Percentiles rank a stretch among this genome's conserved stretches.
Evolutionary conservation across 2,888 invertebrate species (phyloP).

Genomic region (Phytoseiulus persimilis): DNA sequence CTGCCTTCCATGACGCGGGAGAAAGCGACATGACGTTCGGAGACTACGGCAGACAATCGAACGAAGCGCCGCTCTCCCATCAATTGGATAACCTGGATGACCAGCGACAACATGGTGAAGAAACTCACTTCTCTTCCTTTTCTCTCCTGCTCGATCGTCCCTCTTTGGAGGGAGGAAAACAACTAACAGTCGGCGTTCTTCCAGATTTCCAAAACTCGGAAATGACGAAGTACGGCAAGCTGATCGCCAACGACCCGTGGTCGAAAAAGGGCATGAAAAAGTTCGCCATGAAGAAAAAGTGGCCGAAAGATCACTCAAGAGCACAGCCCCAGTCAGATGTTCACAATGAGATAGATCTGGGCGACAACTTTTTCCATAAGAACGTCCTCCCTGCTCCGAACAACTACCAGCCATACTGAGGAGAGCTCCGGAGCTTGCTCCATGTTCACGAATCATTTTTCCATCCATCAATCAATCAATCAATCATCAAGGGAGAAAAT

Average conservation of each 20-base stretch:
- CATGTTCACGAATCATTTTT: not conserved
- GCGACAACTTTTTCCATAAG: not conserved
- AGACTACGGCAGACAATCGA: not conserved
- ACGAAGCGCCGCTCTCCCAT: not conserved
- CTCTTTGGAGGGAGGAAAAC: not conserved
- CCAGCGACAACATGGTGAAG: not conserved
- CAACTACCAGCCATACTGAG: not conserved
- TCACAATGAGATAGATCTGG: not conserved
- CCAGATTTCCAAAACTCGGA: not conserved
- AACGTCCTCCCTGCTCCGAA: not conserved
- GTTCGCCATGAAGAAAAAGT: not conserved
- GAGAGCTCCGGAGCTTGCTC: not conserved
- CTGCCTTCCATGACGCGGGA: not conserved
- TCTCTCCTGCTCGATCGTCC: not conserved
- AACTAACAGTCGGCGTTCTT: not conserved
- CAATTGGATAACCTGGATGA: not conserved
- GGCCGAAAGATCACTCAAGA: not conserved
- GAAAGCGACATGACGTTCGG: not conserved
- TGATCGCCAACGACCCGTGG: not conserved
- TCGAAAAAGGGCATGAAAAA: not conserved
- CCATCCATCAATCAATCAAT: not conserved
- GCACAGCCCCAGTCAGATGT: not conserved
- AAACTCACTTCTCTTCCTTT: too few relatives aligned
- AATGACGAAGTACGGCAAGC: not conserved
- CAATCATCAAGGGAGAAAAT: not conserved